Percentiles rank a stretch among this genome's conserved stretches.
These are phyloP conservation scores for Protosalanx chinensis DNA, from an alignment of 2,797 vertebrate genomes.

Conservation along the genomic window DNA sequence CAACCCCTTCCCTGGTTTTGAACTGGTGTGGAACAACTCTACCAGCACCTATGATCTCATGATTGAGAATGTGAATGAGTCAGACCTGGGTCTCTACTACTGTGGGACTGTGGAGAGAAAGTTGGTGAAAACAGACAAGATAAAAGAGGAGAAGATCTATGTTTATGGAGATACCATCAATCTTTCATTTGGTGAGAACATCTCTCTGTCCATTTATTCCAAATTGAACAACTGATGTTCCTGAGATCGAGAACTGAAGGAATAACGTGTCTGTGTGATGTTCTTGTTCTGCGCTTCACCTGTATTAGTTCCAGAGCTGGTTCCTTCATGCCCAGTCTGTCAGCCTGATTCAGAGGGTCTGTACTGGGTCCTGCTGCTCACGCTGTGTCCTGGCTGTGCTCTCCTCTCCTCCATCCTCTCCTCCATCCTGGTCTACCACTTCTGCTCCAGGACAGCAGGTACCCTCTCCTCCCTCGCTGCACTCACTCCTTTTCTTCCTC, in stretches of 20 bases:
- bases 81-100: constrained; percentile 45
- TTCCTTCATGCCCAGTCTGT: background rate
- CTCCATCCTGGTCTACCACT: too few relatives aligned
- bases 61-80: constrained; percentile 32
- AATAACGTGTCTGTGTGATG: too few relatives aligned
- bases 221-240: too few relatives aligned
- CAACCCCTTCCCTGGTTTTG: constrained; percentile 8
- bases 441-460: too few relatives aligned
- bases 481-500: too few relatives aligned
- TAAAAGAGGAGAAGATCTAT: fast-evolving
- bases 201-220: background rate
- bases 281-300: too few relatives aligned
- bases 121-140: background rate
- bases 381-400: constrained; percentile 10
- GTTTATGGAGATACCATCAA: background rate
- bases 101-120: constrained; percentile 1
- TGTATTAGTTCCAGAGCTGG: background rate
- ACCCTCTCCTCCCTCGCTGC: too few relatives aligned
- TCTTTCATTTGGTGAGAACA: constrained; percentile 9
- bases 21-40: background rate
- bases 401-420: too few relatives aligned
- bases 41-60: constrained; percentile 14
- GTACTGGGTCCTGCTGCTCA: constrained; percentile 8
- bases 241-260: too few relatives aligned
- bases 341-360: background rate